A percentile compares a stretch with the other conserved stretches of the same genome.
Evolutionary conservation across 2,113 vertebrate species (phyloP).

Genomic region (Bubo scandiacus): DNA sequence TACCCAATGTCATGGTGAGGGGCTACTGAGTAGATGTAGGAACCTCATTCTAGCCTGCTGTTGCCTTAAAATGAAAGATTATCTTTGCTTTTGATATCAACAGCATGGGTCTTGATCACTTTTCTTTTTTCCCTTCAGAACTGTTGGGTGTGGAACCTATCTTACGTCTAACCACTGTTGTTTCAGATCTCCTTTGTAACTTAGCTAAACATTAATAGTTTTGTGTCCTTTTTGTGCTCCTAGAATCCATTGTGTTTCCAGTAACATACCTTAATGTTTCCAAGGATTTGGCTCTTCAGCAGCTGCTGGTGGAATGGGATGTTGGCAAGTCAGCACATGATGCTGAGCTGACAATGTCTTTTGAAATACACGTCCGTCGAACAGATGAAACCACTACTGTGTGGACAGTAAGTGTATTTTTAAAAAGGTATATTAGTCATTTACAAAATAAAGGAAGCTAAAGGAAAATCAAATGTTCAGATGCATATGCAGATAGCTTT

Average conservation of each 20-base stretch:
- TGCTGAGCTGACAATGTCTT: constrained; percentile 55
- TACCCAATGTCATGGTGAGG: not conserved
- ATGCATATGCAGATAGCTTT: not conserved
- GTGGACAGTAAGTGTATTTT: constrained; percentile 65
- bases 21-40: not conserved
- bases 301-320: constrained; percentile 67
- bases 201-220: not conserved
- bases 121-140: not conserved
- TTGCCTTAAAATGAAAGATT: not conserved
- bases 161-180: not conserved
- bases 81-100: not conserved
- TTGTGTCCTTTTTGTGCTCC: not conserved
- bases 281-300: constrained; percentile 20
- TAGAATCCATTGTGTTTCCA: constrained; percentile 36
- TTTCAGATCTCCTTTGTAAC: not conserved
- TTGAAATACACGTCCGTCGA: constrained; percentile 72
- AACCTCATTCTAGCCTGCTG: not conserved
- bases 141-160: not conserved
- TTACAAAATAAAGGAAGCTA: not conserved
- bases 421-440: not conserved
- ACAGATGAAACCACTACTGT: not conserved
- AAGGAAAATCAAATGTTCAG: not conserved
- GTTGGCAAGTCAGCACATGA: not conserved
- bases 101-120: not conserved
- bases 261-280: constrained; percentile 27